Percentiles rank a stretch among this genome's conserved stretches.
These are phyloP conservation scores for Myotis findleyi DNA, from an alignment of 2,797 vertebrate genomes.

Conservation along the genomic window DNA sequence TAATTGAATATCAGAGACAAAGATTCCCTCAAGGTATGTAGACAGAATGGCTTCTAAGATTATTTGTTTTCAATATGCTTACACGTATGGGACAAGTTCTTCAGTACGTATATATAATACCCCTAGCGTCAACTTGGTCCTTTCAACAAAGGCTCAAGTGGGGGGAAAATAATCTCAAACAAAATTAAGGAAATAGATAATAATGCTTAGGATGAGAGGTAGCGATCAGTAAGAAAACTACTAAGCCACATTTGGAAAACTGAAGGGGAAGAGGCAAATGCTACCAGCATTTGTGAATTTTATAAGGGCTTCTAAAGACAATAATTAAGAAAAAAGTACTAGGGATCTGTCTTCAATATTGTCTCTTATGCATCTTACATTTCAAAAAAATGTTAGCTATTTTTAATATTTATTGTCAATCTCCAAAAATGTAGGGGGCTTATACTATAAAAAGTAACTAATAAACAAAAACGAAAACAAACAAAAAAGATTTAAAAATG, in stretches of 20 bases:
- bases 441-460: not conserved
- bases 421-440: not conserved
- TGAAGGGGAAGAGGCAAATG: not conserved
- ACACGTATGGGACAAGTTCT: not conserved
- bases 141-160: not conserved
- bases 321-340: not conserved
- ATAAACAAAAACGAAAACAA: not conserved
- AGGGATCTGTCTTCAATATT: not conserved
- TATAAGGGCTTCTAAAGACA: not conserved
- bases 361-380: not conserved
- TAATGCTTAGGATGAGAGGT: not conserved
- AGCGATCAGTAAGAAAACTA: not conserved
- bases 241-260: not conserved
- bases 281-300: not conserved
- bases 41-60: not conserved
- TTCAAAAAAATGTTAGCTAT: not conserved
- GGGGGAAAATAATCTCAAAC: not conserved
- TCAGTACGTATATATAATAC: fast-evolving
- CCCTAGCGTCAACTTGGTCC: not conserved
- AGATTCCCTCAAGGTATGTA: not conserved
- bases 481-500: not conserved
- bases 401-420: not conserved
- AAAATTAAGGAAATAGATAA: not conserved
- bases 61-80: not conserved
- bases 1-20: constrained; percentile 4